Evolutionary conservation across 37 sponge, comb jelly and placozoan species (phyloP), one percentile per base, ranked within the genome.

Genomic region (Beroe ovata): DNA sequence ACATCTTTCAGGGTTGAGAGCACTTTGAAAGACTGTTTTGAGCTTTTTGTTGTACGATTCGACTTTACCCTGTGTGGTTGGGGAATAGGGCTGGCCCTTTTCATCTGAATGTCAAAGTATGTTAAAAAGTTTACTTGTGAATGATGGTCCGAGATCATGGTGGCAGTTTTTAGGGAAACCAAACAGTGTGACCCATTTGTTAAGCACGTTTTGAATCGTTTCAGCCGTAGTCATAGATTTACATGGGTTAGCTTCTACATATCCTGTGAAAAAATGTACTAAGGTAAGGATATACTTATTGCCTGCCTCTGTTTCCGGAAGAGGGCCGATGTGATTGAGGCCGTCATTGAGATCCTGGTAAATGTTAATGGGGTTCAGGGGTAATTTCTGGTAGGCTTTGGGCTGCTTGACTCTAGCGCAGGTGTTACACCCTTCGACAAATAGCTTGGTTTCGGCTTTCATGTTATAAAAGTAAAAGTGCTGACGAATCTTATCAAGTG

Each of bases 311-410:
- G 63, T 62, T 62, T 25, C 28, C 29, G 63, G 28, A 62, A 21
- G 23, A 62, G 63, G 63, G 23, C 23, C 63, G 28, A 62, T 25
- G 63, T 62, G 63, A 62, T 62, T 23, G 29, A 62, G 23, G 6
- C 28, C 63, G 63, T 62, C 63, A 62, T 62, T 62, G 19, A 62
- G 29, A 21, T 21, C 63, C 23, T 62, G 63, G 29, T 28, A 62
- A 62, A 62, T 62, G 54, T 47, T 47, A 62, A 62, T 62, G 63
- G 23, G 63, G 29, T 62, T 62, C 23, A 62, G 63, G 63, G 63
- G 63, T 28, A 23, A 4, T 25, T 62, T 62, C 29, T 28, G 29
- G 21, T 62, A 62, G 8, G 63, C 63, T 16, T 25, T 62, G 63
- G 63, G 63, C 28, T 21, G 63, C 20, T 62, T 62, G 23, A 62